phyloP scores from a whole-genome alignment of 2,797 vertebrate species.

The Aselliscus stoliczkanus region DNA sequence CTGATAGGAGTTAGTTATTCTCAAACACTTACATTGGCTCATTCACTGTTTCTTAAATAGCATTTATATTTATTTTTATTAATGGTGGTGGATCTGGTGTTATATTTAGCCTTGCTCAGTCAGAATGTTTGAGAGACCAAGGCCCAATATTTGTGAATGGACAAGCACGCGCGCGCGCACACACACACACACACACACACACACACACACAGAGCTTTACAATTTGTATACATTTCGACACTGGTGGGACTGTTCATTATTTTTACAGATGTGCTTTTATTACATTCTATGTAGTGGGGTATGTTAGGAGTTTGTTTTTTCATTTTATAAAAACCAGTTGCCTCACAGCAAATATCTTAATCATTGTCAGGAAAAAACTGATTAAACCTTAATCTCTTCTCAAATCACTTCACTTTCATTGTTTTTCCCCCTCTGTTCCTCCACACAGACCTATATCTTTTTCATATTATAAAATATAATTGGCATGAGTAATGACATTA shows the following conservation, averaged over 20 bases:
- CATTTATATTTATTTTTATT: neutral
- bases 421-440: neutral
- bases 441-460: neutral
- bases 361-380: neutral
- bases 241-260: neutral
- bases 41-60: neutral
- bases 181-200: too few relatives aligned
- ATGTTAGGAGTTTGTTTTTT: neutral
- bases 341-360: neutral
- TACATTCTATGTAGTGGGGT: neutral
- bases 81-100: neutral
- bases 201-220: neutral
- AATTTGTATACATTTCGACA: neutral
- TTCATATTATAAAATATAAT: neutral
- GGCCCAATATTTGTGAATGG: neutral
- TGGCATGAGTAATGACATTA: neutral
- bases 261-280: neutral
- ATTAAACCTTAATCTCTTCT: neutral
- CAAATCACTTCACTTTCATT: neutral
- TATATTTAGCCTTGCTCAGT: neutral
- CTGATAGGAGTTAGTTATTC: neutral
- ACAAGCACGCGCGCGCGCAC: rapidly evolving
- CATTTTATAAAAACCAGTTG: neutral
- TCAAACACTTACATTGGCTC: neutral
- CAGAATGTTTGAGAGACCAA: neutral